Evolutionary conservation across 30 jellyfish, hydroid and myxozoan species (phyloP).

Genomic region (Cassiopea xamachana): DNA sequence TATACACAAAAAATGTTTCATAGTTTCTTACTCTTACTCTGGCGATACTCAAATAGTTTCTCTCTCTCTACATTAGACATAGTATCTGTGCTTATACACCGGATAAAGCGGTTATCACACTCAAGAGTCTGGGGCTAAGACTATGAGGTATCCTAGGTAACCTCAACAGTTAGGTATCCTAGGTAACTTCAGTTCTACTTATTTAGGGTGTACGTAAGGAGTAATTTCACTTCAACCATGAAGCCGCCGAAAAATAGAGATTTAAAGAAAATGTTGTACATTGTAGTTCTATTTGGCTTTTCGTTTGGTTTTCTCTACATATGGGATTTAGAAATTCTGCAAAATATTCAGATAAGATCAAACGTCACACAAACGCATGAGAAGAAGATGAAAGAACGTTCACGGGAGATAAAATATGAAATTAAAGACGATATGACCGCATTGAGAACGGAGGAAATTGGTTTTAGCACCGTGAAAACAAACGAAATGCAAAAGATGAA

Average conservation of each 20-base stretch:
- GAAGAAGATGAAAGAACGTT: not conserved
- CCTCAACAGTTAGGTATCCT: too few relatives aligned
- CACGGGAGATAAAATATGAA: not conserved
- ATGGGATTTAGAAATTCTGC: slow-evolving; percentile 31
- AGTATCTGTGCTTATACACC: too few relatives aligned
- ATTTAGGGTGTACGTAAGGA: too few relatives aligned
- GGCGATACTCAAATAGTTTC: too few relatives aligned
- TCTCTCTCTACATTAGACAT: too few relatives aligned
- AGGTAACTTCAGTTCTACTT: too few relatives aligned
- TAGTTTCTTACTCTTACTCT: too few relatives aligned
- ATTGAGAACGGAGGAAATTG: not conserved
- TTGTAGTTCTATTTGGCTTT: slow-evolving; percentile 39
- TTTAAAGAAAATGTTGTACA: slow-evolving; percentile 13
- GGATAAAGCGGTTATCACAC: too few relatives aligned
- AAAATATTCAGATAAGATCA: slow-evolving; percentile 2
- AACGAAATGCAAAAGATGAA: too few relatives aligned
- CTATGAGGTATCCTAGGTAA: too few relatives aligned
- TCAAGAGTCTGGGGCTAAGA: too few relatives aligned
- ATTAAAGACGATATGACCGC: not conserved
- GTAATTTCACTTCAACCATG: not conserved
- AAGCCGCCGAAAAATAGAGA: slow-evolving; percentile 37
- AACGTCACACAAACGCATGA: slow-evolving; percentile 5
- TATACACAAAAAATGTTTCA: not conserved
- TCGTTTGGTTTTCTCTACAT: slow-evolving; percentile 35
- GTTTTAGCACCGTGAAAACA: too few relatives aligned